Evolutionary conservation across 2,888 invertebrate genomes (phyloP).

Genomic region (Hyles lineata): DNA sequence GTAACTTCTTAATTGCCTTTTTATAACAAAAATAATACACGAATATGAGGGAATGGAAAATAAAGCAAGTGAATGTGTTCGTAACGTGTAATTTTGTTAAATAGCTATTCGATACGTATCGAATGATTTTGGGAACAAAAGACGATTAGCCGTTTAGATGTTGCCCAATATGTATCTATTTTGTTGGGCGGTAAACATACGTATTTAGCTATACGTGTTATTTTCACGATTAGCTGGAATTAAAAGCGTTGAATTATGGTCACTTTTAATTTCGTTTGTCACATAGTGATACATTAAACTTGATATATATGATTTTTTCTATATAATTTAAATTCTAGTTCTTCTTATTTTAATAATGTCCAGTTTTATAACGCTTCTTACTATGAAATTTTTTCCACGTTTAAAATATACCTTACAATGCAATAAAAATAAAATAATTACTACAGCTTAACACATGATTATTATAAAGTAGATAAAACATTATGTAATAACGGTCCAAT

Average conservation of each 20-base stretch:
- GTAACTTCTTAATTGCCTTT: slow-evolving; percentile 53
- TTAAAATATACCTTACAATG: too few relatives aligned
- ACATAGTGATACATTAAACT: neutral
- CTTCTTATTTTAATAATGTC: too few relatives aligned
- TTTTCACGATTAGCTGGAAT: slow-evolving; percentile 28
- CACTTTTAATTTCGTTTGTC: neutral
- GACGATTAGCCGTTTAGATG: slow-evolving; percentile 57
- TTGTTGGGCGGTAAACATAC: slow-evolving; percentile 31
- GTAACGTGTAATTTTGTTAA: slow-evolving; percentile 81
- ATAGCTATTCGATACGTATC: slow-evolving; percentile 82
- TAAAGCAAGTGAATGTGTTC: slow-evolving; percentile 73
- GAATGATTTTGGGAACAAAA: slow-evolving; percentile 75
- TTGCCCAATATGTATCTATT: slow-evolving; percentile 38
- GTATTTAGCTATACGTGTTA: slow-evolving; percentile 33
- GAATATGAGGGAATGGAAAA: slow-evolving; percentile 77
- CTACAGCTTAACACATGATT: too few relatives aligned
- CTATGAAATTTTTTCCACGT: too few relatives aligned
- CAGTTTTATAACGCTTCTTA: too few relatives aligned
- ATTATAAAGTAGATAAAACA: too few relatives aligned
- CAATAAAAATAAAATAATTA: too few relatives aligned
- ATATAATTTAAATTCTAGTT: too few relatives aligned
- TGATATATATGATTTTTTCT: too few relatives aligned
- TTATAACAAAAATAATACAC: slow-evolving; percentile 73
- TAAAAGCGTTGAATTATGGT: neutral
- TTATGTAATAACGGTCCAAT: too few relatives aligned